These are phyloP conservation scores for Amblyjoppa proteus DNA, from an alignment of 2,888 invertebrate species.

Conservation along the genomic window DNA sequence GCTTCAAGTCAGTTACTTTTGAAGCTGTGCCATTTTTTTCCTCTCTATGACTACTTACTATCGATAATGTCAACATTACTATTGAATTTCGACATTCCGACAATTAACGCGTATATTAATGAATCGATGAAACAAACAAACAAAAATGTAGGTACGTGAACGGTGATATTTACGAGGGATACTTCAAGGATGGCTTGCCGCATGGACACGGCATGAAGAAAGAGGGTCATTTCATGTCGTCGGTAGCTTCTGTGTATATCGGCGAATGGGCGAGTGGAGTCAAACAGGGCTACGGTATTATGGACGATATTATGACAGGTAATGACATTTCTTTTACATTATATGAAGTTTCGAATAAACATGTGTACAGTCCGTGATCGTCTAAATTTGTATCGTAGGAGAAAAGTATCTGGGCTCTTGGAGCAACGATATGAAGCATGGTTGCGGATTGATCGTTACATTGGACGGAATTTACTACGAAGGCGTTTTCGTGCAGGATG, in stretches of 20 bases:
- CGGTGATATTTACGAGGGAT: constrained; percentile 94
- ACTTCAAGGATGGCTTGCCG: constrained; percentile 93
- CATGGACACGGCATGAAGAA: constrained; percentile 95
- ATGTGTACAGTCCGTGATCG: background rate
- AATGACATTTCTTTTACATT: constrained; percentile 13
- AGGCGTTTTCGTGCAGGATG: constrained; percentile 93
- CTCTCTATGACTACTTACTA: background rate
- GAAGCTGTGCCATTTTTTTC: constrained; percentile 51
- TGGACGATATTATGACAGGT: constrained; percentile 93
- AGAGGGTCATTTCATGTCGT: constrained; percentile 92
- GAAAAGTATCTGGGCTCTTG: constrained; percentile 97
- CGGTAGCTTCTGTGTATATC: constrained; percentile 93
- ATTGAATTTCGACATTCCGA: background rate
- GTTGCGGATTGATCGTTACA: constrained; percentile 94
- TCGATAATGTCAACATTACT: background rate
- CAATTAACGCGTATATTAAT: background rate
- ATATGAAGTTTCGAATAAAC: background rate
- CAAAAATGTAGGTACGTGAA: constrained; percentile 87
- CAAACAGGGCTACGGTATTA: constrained; percentile 94
- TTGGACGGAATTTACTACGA: constrained; percentile 96
- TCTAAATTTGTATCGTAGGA: constrained; percentile 83
- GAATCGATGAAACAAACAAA: constrained; percentile 5
- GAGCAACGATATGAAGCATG: constrained; percentile 93
- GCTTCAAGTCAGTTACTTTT: constrained; percentile 86
- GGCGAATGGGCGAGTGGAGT: constrained; percentile 94